A percentile compares a stretch with the other conserved stretches of the same genome.
Conservation (phyloP, 2,797 vertebrate species). For the Sebastes iracundus region DNA sequence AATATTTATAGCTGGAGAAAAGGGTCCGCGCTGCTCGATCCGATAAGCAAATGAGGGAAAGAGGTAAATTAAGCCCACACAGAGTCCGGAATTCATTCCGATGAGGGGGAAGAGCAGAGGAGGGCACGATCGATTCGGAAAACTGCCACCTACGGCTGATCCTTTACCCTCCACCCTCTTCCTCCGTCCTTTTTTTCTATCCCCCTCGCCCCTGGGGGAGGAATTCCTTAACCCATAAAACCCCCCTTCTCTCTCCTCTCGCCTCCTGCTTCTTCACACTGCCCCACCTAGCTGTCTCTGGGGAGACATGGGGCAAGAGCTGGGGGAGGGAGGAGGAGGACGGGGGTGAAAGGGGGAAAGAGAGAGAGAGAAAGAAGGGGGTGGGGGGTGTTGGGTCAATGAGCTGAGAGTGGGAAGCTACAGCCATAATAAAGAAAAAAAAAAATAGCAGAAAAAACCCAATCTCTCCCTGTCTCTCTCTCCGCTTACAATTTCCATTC, state of each 20-base stretch:
- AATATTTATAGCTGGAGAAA: slow-evolving; percentile 66
- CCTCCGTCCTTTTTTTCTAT: slow-evolving; percentile 43
- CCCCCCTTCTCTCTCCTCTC: slow-evolving; percentile 7
- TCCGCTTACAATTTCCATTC: slow-evolving; percentile 87
- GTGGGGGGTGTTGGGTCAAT: slow-evolving; percentile 48
- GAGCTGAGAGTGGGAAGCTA: slow-evolving; percentile 70
- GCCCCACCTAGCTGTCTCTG: slow-evolving; percentile 68
- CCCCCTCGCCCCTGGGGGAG: slow-evolving; percentile 58
- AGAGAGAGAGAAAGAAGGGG: neutral
- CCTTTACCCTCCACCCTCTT: slow-evolving; percentile 66
- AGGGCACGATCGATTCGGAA: slow-evolving; percentile 69
- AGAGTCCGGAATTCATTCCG: slow-evolving; percentile 73
- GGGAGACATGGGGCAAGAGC: slow-evolving; percentile 58
- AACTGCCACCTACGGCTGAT: slow-evolving; percentile 75
- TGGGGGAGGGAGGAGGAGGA: slow-evolving; percentile 17
- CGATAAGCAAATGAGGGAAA: slow-evolving; percentile 73
- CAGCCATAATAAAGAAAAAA: slow-evolving; percentile 61
- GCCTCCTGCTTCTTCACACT: slow-evolving; percentile 44
- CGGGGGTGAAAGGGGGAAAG: neutral
- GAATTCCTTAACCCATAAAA: slow-evolving; percentile 74
- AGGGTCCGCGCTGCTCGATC: slow-evolving; percentile 28
- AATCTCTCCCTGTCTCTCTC: slow-evolving; percentile 59
- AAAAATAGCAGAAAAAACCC: slow-evolving; percentile 48
- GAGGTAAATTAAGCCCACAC: slow-evolving; percentile 75
- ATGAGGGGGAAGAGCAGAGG: slow-evolving; percentile 39